Base-by-base conservation (phyloP, 2,113 vertebrate genomes). In the Benitochromis conjunctus region DNA sequence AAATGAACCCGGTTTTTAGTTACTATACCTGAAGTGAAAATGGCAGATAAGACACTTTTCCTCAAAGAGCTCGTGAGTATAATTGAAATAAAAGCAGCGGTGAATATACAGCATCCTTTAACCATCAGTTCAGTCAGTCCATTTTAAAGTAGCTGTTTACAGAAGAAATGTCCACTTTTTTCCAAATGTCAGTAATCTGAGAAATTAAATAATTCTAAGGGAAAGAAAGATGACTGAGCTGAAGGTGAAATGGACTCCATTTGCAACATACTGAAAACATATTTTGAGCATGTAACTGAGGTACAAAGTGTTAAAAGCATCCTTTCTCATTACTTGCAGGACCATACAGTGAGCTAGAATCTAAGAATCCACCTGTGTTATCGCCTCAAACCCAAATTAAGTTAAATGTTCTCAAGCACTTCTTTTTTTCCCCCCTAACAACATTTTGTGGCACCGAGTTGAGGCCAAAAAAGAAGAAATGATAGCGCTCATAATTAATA, bases 31-130 rank as follows among this genome's bases (percentile, higher is more conserved):
- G 84, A 83, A 82, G 90, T 90, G 85, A 90, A 85, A 92, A 85
- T 51, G 77, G 79, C 81, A 87, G 85, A 87, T 88, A 89, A 91
- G 88, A 93, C 92, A 86, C 90, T 86, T 90, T 48, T 89, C 82
- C 77, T 83, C 43, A 55, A 83, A 80, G 79, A 89, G 78, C 51
- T 69, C 2, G 21, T 77, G 83, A 81, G 41, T 76, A 41, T 10
- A 69, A 78, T 31, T 86, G 48, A 89, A 89, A 81, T 82, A 86
- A 87, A 86, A 90, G 77, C 82, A 92, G 82, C 64, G 57, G 21
- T 64, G 43, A 86, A 55, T 81, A 58, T 21, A 64, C 55, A 82
- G 77, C 71, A 53, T 41, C 83, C 55, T 55, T 84, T 41, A 46
- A 76, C 79, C 16, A 51, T 77, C 54, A 79, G 79, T 55, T 88